phyloP scores from a whole-genome alignment of 2,113 vertebrate species.

The Ammodytes marinus region DNA sequence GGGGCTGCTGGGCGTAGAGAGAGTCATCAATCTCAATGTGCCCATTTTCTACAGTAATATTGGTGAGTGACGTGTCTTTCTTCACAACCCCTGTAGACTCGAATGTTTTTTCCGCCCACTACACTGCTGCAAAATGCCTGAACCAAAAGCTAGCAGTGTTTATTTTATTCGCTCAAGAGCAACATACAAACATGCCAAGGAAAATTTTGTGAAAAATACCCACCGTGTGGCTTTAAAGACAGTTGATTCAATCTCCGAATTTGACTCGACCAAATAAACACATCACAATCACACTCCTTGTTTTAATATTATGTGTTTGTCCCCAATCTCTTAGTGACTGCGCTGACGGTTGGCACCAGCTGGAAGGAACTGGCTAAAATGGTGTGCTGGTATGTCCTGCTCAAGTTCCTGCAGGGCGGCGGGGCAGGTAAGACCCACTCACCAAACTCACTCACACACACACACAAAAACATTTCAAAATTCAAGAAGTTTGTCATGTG shows the following conservation, averaged over 20 bases:
- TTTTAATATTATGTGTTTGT: not conserved
- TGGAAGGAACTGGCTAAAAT: conserved; percentile 89
- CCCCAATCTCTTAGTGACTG: conserved; percentile 85
- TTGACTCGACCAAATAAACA: not conserved
- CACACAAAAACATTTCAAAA: too few relatives aligned
- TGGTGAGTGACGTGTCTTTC: conserved; percentile 81
- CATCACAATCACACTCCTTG: too few relatives aligned
- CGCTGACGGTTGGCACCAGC: conserved; percentile 84
- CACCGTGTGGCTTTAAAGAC: not conserved
- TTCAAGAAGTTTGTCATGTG: too few relatives aligned
- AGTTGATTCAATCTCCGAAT: not conserved
- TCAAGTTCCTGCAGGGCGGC: conserved; percentile 95
- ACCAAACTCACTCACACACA: not conserved
- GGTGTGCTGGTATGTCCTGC: conserved; percentile 89
- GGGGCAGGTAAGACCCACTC: conserved; percentile 87
- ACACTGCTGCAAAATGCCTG: not conserved
- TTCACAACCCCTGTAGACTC: not conserved
- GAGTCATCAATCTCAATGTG: conserved; percentile 93
- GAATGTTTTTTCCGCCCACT: too few relatives aligned
- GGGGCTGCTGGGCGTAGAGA: conserved; percentile 89
- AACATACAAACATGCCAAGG: not conserved
- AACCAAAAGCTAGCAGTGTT: not conserved
- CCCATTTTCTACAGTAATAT: conserved; percentile 95
- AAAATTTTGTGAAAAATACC: not conserved
- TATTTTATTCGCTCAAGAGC: not conserved